Conservation (phyloP, 2,113 vertebrate species). For the Mionectes macconnelli region DNA sequence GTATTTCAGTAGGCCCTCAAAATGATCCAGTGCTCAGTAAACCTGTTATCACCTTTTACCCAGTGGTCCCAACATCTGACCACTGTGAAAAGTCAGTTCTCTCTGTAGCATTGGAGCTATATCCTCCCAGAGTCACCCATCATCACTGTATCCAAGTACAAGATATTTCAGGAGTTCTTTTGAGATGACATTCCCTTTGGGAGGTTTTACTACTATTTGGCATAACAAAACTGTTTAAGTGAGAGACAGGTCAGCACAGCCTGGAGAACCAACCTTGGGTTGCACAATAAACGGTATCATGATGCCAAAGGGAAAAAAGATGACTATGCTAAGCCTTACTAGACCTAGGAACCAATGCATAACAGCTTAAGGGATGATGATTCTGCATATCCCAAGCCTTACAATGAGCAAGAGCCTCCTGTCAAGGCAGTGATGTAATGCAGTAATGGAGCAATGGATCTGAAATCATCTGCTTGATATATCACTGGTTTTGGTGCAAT, state of each 20-base stretch:
- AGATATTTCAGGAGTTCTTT: not conserved
- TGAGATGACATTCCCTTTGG: not conserved
- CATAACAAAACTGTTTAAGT: not conserved
- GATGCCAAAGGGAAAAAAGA: not conserved
- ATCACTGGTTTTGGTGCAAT: conserved; percentile 39
- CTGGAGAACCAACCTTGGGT: not conserved
- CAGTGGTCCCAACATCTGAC: not conserved
- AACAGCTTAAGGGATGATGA: not conserved
- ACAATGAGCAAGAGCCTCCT: not conserved
- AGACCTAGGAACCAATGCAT: not conserved
- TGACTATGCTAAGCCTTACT: not conserved
- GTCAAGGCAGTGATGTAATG: not conserved
- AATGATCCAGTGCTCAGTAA: not conserved
- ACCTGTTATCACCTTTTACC: not conserved
- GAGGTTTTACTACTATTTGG: not conserved
- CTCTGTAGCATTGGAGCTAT: not conserved
- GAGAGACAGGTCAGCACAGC: not conserved
- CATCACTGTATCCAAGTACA: not conserved
- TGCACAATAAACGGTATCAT: not conserved
- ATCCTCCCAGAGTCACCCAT: not conserved
- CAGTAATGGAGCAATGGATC: not conserved
- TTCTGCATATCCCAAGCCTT: not conserved
- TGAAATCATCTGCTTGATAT: conserved; percentile 51
- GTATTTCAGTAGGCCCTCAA: not conserved
- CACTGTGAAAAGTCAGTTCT: not conserved